phyloP scores from a whole-genome alignment of 2,797 vertebrate genomes.

The Falco naumanni region DNA sequence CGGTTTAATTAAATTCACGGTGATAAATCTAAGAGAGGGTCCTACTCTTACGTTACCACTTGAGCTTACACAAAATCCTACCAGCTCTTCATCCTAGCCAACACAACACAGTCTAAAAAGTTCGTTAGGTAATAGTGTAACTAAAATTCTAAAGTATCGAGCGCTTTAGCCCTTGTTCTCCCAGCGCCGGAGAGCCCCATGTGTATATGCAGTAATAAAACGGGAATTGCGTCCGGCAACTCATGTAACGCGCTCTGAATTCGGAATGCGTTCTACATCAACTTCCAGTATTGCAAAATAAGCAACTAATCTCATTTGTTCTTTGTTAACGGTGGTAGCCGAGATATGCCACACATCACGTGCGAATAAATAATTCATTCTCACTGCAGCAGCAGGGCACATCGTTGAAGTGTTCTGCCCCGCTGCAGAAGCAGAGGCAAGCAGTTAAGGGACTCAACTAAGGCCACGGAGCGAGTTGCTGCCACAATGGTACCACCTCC shows the following conservation, averaged over 20 bases:
- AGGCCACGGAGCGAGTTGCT: neutral
- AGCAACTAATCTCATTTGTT: neutral
- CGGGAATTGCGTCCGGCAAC: neutral
- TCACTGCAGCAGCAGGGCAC: neutral
- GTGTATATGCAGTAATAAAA: neutral
- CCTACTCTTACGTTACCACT: neutral
- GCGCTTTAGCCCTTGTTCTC: neutral
- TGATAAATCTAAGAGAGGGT: neutral
- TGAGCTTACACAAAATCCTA: neutral
- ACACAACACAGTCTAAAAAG: neutral
- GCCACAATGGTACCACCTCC: neutral
- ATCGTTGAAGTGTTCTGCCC: neutral
- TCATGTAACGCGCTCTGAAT: neutral
- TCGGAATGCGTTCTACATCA: neutral
- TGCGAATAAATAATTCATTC: neutral
- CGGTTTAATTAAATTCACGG: neutral
- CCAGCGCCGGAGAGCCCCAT: neutral
- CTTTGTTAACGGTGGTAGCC: neutral
- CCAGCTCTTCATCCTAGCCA: neutral
- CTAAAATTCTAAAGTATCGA: neutral
- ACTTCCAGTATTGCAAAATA: neutral
- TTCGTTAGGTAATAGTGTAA: neutral
- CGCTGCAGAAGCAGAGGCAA: neutral
- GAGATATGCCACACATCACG: neutral
- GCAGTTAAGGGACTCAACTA: neutral